phyloP scores from a whole-genome alignment of 1,140 invertebrate species.

The Drosophila arawakana region DNA sequence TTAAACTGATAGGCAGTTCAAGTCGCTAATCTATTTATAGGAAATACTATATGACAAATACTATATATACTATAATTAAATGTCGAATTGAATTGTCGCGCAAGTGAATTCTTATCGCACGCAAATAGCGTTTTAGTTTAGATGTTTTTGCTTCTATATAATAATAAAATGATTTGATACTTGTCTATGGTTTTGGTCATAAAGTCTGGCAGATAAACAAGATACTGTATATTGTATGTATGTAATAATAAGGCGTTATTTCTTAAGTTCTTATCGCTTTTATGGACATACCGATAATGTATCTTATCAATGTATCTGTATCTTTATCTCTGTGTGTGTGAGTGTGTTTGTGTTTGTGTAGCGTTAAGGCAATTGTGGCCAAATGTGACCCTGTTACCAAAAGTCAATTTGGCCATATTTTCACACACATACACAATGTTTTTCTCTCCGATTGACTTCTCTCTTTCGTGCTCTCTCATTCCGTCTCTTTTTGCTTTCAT shows the following conservation, averaged over 20 bases:
- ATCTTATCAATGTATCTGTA: constrained; percentile 45
- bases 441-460: constrained; percentile 9
- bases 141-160: neutral
- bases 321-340: constrained; percentile 3
- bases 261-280: constrained; percentile 32
- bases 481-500: constrained; percentile 51
- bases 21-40: constrained; percentile 23
- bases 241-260: constrained; percentile 14
- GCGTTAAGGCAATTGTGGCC: constrained; percentile 40
- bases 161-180: constrained; percentile 6
- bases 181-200: constrained; percentile 21
- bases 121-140: neutral
- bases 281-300: constrained; percentile 29
- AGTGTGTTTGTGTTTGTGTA: constrained; percentile 15
- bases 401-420: constrained; percentile 34
- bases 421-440: constrained; percentile 5
- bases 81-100: constrained; percentile 15
- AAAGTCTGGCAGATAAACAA: constrained; percentile 38
- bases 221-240: constrained; percentile 26
- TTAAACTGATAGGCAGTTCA: constrained; percentile 2
- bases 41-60: too few relatives aligned
- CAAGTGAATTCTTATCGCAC: constrained; percentile 12
- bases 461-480: neutral
- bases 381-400: constrained; percentile 40
- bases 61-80: constrained; percentile 15